These are phyloP conservation scores for Geotrypetes seraphini DNA, from an alignment of 2,797 vertebrate genomes.

Conservation along the genomic window DNA sequence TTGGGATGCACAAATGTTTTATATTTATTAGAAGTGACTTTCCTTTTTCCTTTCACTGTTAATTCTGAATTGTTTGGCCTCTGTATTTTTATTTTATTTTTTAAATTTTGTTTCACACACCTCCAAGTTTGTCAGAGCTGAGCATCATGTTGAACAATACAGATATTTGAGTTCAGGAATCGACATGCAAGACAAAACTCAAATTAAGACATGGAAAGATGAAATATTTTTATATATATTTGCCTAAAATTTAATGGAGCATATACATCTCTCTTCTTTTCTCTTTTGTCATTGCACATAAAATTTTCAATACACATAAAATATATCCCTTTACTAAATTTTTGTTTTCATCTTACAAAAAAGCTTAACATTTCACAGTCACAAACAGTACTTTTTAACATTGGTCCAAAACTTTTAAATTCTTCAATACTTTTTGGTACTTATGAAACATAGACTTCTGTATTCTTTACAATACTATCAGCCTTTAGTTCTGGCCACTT, in stretches of 20 bases:
- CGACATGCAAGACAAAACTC: constrained; percentile 11
- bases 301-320: constrained; percentile 68
- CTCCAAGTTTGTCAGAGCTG: no score
- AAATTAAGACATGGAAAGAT: constrained; percentile 21
- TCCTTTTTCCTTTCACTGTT: no score
- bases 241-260: constrained; percentile 54
- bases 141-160: no score
- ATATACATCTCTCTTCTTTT: constrained; percentile 49
- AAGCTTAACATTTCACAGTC: constrained; percentile 71
- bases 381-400: constrained; percentile 55
- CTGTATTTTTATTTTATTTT: no score
- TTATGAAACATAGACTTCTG: constrained; percentile 26
- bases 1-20: no score
- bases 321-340: constrained; percentile 60
- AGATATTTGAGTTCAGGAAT: not conserved
- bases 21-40: no score
- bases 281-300: constrained; percentile 60
- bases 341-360: constrained; percentile 63
- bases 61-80: no score
- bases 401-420: constrained; percentile 40
- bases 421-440: constrained; percentile 27
- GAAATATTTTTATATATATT: constrained; percentile 40
- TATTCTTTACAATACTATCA: constrained; percentile 26
- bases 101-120: no score
- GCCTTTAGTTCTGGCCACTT: not conserved